Evolutionary conservation across 2,797 vertebrate genomes (phyloP).

Genomic region (Hemitrygon akajei): DNA sequence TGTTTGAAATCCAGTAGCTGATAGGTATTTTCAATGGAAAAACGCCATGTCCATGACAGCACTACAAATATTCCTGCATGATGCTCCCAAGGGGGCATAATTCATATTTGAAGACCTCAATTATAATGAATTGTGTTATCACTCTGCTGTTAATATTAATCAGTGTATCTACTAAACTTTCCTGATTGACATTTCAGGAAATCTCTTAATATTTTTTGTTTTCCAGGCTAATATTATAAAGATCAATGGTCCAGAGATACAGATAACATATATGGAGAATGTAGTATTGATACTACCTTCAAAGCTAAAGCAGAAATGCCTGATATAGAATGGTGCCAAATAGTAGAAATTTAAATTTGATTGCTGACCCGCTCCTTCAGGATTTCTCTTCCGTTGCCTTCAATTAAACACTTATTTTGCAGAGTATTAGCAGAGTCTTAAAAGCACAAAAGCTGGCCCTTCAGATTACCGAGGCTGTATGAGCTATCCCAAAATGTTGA

Average conservation of each 20-base stretch:
- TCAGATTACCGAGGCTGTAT: too few species aligned
- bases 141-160: neutral
- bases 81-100: too few species aligned
- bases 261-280: neutral
- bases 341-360: neutral
- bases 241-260: neutral
- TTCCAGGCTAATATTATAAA: neutral
- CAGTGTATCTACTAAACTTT: neutral
- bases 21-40: too few species aligned
- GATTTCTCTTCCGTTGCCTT: neutral
- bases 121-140: neutral
- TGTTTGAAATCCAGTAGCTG: too few species aligned
- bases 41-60: too few species aligned
- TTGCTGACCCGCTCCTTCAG: neutral
- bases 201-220: neutral
- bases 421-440: neutral
- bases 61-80: too few species aligned
- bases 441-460: too few species aligned
- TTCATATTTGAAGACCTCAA: too few species aligned
- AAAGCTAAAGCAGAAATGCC: neutral
- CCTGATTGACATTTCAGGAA: neutral
- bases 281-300: neutral
- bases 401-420: neutral
- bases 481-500: too few species aligned
- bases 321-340: neutral